These are phyloP conservation scores for Abrostola tripartita DNA, from an alignment of 2,888 invertebrate species.

Conservation along the genomic window DNA sequence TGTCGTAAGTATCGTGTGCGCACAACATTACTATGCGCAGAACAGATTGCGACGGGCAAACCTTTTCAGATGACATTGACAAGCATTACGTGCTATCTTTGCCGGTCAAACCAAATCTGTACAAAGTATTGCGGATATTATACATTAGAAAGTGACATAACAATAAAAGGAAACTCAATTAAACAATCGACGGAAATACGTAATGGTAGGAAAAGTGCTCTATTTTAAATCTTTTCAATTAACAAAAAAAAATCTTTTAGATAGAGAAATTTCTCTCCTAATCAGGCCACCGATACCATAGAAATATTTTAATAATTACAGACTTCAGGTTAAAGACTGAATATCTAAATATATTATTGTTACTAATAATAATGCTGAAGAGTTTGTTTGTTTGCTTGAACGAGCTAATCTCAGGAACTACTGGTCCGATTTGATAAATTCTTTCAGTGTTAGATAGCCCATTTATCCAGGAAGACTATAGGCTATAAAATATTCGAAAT, in stretches of 20 bases:
- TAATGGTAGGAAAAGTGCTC: constrained; percentile 15
- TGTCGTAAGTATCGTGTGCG: not conserved
- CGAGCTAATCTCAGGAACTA: no score
- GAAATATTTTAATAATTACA: no score
- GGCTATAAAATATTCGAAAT: no score
- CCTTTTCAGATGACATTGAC: not conserved
- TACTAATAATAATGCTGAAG: no score
- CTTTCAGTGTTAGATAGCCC: no score
- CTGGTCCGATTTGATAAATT: no score
- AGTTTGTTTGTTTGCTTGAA: no score
- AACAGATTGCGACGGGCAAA: not conserved
- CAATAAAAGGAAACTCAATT: constrained; percentile 19
- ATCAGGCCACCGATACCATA: no score
- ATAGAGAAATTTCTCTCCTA: not conserved
- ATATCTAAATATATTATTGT: no score
- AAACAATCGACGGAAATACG: constrained; percentile 48
- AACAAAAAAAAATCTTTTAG: not conserved
- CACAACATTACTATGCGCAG: not conserved
- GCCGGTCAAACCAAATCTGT: not conserved
- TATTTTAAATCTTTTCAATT: not conserved
- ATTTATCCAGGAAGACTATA: no score
- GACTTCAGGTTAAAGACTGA: no score
- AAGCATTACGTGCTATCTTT: not conserved
- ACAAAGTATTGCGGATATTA: constrained; percentile 5
- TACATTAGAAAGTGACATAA: constrained; percentile 26